Conservation (phyloP, 2,113 vertebrate species). For the Sciurus niger region DNA sequence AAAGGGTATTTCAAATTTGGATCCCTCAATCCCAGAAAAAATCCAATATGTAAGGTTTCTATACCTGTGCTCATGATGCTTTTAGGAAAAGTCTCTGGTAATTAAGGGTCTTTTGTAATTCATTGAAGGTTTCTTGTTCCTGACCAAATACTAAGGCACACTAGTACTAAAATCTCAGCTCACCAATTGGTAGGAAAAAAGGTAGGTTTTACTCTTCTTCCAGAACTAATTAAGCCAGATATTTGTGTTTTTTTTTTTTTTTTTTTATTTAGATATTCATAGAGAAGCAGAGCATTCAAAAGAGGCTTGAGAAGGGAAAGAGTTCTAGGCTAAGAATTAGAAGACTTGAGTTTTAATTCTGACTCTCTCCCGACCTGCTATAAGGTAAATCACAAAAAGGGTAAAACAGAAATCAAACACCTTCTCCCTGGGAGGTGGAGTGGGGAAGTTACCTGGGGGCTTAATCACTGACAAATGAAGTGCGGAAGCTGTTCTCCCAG, state of each 20-base stretch:
- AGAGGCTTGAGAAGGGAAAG: neutral
- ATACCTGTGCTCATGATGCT: neutral
- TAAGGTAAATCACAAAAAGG: neutral
- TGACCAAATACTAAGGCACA: neutral
- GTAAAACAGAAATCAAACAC: neutral
- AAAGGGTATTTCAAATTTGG: conserved; percentile 23
- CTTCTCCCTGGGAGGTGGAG: neutral
- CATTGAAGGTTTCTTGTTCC: neutral
- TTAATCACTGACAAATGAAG: neutral
- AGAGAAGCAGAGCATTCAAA: neutral
- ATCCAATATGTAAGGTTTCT: neutral
- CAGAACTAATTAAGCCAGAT: neutral
- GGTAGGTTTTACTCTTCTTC: neutral
- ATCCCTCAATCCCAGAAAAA: neutral
- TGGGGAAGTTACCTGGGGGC: neutral
- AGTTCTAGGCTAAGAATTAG: neutral
- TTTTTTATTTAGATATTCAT: neutral
- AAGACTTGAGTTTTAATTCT: conserved; percentile 57
- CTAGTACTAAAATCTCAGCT: neutral
- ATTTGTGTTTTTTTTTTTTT: conserved; percentile 28
- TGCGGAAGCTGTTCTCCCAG: neutral
- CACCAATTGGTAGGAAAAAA: neutral
- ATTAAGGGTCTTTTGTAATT: neutral
- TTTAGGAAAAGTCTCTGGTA: neutral
- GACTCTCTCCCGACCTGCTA: neutral